A percentile compares a stretch with the other conserved stretches of the same genome.
These are phyloP conservation scores for Enteromius afrohamiltoni DNA, from an alignment of 2,797 vertebrate species.

Conservation along the genomic window DNA sequence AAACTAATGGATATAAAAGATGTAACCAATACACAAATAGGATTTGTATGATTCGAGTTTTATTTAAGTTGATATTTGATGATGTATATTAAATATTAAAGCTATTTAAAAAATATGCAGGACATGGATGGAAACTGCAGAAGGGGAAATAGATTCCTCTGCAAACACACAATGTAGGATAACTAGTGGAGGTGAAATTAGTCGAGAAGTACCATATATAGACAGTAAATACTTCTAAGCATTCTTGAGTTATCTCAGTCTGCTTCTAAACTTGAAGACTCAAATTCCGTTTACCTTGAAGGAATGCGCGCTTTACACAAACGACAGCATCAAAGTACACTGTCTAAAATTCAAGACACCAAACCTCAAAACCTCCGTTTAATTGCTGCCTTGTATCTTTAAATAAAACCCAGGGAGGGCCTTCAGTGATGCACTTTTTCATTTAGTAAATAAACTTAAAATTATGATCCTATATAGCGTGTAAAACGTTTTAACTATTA, in stretches of 20 bases:
- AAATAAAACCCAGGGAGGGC: not conserved
- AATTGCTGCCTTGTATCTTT: not conserved
- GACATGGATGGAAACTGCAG: not conserved
- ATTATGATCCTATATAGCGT: not conserved
- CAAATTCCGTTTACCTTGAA: slow-evolving; percentile 59
- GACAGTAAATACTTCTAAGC: slow-evolving; percentile 68
- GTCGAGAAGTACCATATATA: slow-evolving; percentile 25
- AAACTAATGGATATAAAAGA: not conserved
- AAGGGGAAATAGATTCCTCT: not conserved
- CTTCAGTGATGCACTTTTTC: not conserved
- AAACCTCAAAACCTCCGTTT: not conserved
- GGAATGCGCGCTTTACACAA: slow-evolving; percentile 63
- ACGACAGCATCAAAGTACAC: not conserved
- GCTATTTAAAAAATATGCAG: not conserved
- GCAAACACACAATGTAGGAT: not conserved
- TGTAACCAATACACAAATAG: no score
- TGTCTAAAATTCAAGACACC: not conserved
- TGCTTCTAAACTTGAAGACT: slow-evolving; percentile 64
- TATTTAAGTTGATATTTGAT: not conserved
- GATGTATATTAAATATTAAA: not conserved
- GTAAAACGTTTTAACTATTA: no score
- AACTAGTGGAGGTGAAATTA: not conserved
- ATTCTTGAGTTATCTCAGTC: slow-evolving; percentile 71
- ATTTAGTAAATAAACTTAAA: not conserved
- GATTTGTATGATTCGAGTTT: not conserved